Evolutionary conservation across 64 coral and sea anemone species (phyloP), one percentile per base, ranked within the genome.

Genomic region (Astreopora myriophthalma): DNA sequence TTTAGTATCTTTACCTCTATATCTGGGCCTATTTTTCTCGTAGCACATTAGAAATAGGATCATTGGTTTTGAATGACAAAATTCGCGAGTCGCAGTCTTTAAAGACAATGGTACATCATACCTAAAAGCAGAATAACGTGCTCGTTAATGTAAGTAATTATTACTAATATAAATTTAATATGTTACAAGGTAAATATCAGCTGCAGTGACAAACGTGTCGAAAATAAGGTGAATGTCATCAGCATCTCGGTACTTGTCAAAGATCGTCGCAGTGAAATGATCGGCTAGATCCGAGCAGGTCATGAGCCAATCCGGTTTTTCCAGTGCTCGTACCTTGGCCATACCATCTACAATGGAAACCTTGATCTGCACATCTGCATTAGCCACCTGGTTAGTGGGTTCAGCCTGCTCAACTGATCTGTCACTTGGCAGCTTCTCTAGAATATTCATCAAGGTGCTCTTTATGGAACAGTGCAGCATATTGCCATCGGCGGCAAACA

Each of bases 261-360:
- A 74, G 74, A 93, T 61, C 17, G 31, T 52, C 31, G 28, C 34
- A n/a, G 69, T 73, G 92, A 94, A 94, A 75, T 89, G 76, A 39
- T 84, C 68, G 9, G 86, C 92, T 24, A 89, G 86, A 23, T 94
- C 24, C 7, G 76, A 89, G 39, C 92, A 94, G 70, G 19, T 73
- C 48, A 88, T 94, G 3, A 94, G 73, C 85, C 92, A 94, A 33
- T 80, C 74, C 22, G 85, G 74, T 79, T 94, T 94, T 16, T 88
- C 64, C 8, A 94, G 65, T 3, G 85, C 60, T 67, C 88, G 92
- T 19, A 94, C 62, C 40, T 94, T 75, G 3, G 85, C 92, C 92
- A 94, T 94, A 0, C 48, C 92, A 65, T 94, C 85, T 25, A 88
- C 86, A 73, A 88, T 86, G 16, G 75, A 83, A 0, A 83, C 44